A percentile compares a stretch with the other conserved stretches of the same genome.
Conservation (phyloP, 2,888 invertebrate genomes). For the Emmelina monodactyla region DNA sequence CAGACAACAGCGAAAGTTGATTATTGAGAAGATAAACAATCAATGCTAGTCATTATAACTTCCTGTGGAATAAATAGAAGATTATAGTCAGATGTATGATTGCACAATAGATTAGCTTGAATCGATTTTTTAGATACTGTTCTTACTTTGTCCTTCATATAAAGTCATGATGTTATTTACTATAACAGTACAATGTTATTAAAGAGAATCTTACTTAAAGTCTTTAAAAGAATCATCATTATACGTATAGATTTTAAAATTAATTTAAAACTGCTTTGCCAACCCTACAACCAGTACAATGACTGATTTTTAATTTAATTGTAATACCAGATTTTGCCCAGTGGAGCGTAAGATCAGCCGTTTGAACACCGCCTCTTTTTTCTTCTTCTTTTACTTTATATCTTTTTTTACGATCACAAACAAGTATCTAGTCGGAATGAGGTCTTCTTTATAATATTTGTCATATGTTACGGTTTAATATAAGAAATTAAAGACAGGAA, state of each 20-base stretch:
- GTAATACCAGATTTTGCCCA: conserved; percentile 61
- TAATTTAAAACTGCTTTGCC: conserved; percentile 18
- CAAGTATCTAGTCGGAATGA: conserved; percentile 31
- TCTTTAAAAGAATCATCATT: background rate
- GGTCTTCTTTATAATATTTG: conserved; percentile 32
- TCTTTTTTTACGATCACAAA: conserved; percentile 21
- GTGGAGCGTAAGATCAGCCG: conserved; percentile 39
- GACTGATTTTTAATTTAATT: conserved; percentile 65
- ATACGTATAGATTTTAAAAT: background rate
- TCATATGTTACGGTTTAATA: conserved; percentile 27
- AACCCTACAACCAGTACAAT: conserved; percentile 33
- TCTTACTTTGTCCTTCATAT: too few species aligned
- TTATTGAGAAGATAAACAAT: too few species aligned
- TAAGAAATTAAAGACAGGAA: conserved; percentile 41
- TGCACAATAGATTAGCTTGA: too few species aligned
- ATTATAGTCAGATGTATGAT: too few species aligned
- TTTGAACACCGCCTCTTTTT: conserved; percentile 54
- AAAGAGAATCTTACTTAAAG: background rate
- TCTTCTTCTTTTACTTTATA: conserved; percentile 30
- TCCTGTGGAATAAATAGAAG: too few species aligned
- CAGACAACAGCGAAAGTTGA: too few species aligned
- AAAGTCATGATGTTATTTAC: too few species aligned
- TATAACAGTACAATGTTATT: too few species aligned
- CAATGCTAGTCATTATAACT: too few species aligned
- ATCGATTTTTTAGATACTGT: too few species aligned